phyloP scores from a whole-genome alignment of 2,797 vertebrate species.

The Protosalanx chinensis region DNA sequence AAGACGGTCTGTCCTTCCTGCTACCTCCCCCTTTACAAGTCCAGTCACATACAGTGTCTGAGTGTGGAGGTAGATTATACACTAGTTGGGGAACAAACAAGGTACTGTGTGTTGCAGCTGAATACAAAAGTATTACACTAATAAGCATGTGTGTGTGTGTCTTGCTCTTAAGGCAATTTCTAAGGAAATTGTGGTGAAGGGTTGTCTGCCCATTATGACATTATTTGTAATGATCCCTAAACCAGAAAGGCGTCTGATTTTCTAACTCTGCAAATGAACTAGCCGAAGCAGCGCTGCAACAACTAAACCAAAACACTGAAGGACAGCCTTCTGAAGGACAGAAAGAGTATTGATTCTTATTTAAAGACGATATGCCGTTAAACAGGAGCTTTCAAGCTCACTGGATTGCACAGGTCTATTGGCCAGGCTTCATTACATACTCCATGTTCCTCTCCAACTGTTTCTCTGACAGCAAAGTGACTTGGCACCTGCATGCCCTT shows the following conservation, averaged over 20 bases:
- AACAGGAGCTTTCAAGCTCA: conserved; percentile 1
- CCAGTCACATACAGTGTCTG: conserved; percentile 6
- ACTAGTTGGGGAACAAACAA: conserved; percentile 24
- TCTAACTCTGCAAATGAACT: not conserved
- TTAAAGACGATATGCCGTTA: conserved; percentile 13
- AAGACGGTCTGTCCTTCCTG: no score
- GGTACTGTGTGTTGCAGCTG: not conserved
- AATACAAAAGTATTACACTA: conserved; percentile 28
- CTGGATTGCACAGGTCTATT: not conserved
- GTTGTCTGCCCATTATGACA: conserved; percentile 20
- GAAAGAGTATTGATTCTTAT: conserved; percentile 24
- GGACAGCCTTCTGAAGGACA: conserved; percentile 22
- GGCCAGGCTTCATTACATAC: no score
- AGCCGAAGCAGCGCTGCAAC: no score
- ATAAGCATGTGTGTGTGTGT: conserved; percentile 16
- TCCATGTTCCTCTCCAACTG: not conserved
- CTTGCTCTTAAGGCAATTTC: conserved; percentile 23
- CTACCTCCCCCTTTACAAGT: not conserved
- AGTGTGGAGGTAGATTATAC: conserved; percentile 1
- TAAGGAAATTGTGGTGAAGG: conserved; percentile 6
- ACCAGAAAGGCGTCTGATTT: conserved; percentile 24
- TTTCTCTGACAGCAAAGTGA: not conserved
- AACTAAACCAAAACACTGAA: conserved; percentile 7
- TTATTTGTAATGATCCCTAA: conserved; percentile 24
- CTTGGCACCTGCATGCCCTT: not conserved